Evolutionary conservation across 2,888 invertebrate genomes (phyloP).

Genomic region (Myopa testacea): DNA sequence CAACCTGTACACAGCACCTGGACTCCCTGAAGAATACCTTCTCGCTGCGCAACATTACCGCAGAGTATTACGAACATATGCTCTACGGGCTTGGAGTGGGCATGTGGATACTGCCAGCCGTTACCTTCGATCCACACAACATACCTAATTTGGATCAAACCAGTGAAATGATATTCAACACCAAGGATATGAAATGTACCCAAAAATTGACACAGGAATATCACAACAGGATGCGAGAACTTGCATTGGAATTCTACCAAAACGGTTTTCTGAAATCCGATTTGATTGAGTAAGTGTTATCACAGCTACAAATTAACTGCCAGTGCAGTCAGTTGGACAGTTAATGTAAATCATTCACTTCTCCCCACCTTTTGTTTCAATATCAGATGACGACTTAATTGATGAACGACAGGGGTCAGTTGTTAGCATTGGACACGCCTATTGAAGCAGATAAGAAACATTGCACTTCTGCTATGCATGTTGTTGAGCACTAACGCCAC

Average conservation of each 20-base stretch:
- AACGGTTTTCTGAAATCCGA: conserved; percentile 58
- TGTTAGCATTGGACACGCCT: background rate
- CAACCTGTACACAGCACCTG: conserved; percentile 45
- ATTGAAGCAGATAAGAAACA: too few relatives aligned
- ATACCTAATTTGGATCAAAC: conserved; percentile 64
- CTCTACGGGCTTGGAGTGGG: conserved; percentile 64
- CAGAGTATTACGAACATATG: conserved; percentile 60
- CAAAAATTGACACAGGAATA: conserved; percentile 64
- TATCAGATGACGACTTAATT: too few relatives aligned
- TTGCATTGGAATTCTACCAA: conserved; percentile 64
- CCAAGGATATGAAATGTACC: conserved; percentile 61
- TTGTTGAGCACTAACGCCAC: too few relatives aligned
- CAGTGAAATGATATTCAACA: conserved; percentile 57
- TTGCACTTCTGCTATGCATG: too few relatives aligned
- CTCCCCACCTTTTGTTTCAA: background rate
- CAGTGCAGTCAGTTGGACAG: background rate
- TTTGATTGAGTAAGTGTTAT: conserved; percentile 15
- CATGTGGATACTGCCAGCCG: conserved; percentile 66
- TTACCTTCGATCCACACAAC: conserved; percentile 65
- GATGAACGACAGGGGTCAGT: too few relatives aligned
- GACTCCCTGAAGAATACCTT: conserved; percentile 53
- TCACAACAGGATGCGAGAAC: conserved; percentile 61
- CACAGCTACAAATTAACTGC: background rate
- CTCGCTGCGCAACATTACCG: conserved; percentile 58
- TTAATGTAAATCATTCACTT: background rate